A percentile compares a stretch with the other conserved stretches of the same genome.
Conservation (phyloP, 2,888 invertebrate species). For the Drosophila pegasa region DNA sequence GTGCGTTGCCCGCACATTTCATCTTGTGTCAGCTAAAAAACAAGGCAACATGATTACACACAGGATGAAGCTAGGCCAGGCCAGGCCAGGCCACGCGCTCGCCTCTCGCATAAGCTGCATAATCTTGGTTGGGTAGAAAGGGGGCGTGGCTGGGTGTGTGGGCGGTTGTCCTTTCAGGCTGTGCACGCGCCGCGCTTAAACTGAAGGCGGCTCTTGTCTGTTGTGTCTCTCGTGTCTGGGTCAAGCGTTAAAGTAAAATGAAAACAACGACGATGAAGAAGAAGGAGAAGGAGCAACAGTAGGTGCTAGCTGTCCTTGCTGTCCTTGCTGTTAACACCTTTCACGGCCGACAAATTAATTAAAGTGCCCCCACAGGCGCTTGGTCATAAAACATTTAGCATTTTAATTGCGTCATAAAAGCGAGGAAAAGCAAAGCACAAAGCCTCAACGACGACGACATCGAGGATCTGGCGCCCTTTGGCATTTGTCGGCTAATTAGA, state of each 20-base stretch:
- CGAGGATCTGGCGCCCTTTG: slow-evolving; percentile 30
- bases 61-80: slow-evolving; percentile 37
- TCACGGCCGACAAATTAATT: slow-evolving; percentile 76
- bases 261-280: slow-evolving; percentile 8
- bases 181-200: slow-evolving; percentile 45
- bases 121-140: slow-evolving; percentile 29
- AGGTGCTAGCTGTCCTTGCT: slow-evolving; percentile 30
- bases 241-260: slow-evolving; percentile 62
- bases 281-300: not conserved
- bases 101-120: slow-evolving; percentile 47
- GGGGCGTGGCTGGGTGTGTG: too few species aligned
- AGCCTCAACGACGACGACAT: not conserved
- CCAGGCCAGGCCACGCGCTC: slow-evolving; percentile 28
- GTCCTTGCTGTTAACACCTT: slow-evolving; percentile 75
- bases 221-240: slow-evolving; percentile 57
- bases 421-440: slow-evolving; percentile 27
- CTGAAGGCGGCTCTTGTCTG: slow-evolving; percentile 43
- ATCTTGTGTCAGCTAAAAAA: slow-evolving; percentile 69
- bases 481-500: slow-evolving; percentile 71
- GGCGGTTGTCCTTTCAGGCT: slow-evolving; percentile 21
- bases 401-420: slow-evolving; percentile 74
- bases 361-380: slow-evolving; percentile 57
- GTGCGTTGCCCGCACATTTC: slow-evolving; percentile 31
- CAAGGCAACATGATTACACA: slow-evolving; percentile 60
- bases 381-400: slow-evolving; percentile 74